Conservation (phyloP, 2,888 invertebrate species). For the Dynastes tityus region DNA sequence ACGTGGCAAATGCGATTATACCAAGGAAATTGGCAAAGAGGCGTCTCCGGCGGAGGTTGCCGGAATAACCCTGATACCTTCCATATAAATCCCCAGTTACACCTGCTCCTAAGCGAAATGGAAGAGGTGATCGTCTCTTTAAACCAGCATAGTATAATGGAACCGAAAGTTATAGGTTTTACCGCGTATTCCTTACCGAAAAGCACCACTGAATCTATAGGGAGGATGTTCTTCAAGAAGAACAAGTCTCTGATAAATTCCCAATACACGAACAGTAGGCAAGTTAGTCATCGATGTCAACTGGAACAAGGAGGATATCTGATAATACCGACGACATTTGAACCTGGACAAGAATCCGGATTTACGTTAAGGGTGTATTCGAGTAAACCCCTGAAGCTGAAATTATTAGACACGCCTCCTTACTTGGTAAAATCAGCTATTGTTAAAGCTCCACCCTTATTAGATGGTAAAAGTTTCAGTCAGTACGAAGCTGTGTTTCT, state of each 20-base stretch:
- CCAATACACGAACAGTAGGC: conserved; percentile 92
- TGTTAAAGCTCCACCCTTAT: conserved; percentile 81
- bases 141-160: conserved; percentile 92
- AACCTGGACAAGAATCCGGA: conserved; percentile 90
- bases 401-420: conserved; percentile 80
- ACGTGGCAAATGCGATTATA: conserved; percentile 92
- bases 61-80: conserved; percentile 93
- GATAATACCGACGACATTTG: conserved; percentile 92
- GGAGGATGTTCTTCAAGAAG: conserved; percentile 87
- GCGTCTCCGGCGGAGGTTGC: conserved; percentile 92
- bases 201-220: conserved; percentile 82
- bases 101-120: conserved; percentile 84
- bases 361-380: conserved; percentile 90
- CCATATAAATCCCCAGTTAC: conserved; percentile 93
- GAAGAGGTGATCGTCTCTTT: conserved; percentile 89
- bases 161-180: conserved; percentile 94
- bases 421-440: conserved; percentile 82
- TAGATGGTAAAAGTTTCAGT: conserved; percentile 82
- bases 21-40: conserved; percentile 89
- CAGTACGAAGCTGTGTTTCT: conserved; percentile 94
- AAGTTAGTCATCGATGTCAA: conserved; percentile 81
- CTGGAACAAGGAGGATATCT: conserved; percentile 88
- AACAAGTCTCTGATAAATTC: conserved; percentile 91
- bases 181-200: conserved; percentile 86
- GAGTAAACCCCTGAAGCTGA: conserved; percentile 83